These are phyloP conservation scores for Ophiodon elongatus DNA, from an alignment of 2,113 vertebrate species.

Conservation along the genomic window DNA sequence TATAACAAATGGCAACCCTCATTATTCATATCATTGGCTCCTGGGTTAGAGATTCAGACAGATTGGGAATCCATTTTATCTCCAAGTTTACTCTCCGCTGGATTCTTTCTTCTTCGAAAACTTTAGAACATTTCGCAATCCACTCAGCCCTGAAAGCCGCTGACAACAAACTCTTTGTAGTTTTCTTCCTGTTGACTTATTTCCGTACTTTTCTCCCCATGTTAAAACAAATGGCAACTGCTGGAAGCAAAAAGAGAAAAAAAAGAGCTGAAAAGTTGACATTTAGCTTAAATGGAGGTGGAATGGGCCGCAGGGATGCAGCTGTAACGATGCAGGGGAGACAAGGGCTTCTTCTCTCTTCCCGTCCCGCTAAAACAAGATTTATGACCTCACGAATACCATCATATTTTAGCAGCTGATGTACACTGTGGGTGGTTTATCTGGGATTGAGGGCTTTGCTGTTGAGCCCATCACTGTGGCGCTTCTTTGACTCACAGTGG, in stretches of 20 bases:
- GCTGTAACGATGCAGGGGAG: slow-evolving; percentile 82
- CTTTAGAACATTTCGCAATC: slow-evolving; percentile 55
- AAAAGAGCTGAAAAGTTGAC: slow-evolving; percentile 82
- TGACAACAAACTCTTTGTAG: slow-evolving; percentile 71
- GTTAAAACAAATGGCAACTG: slow-evolving; percentile 83
- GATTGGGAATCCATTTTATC: slow-evolving; percentile 76
- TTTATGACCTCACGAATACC: slow-evolving; percentile 83
- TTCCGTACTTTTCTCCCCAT: slow-evolving; percentile 69
- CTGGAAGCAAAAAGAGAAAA: slow-evolving; percentile 54
- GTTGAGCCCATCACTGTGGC: slow-evolving; percentile 80
- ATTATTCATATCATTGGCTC: slow-evolving; percentile 72
- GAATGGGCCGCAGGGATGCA: slow-evolving; percentile 82
- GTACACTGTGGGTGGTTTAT: slow-evolving; percentile 83
- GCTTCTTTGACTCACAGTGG: slow-evolving; percentile 74
- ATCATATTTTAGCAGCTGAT: slow-evolving; percentile 86
- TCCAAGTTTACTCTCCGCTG: slow-evolving; percentile 46
- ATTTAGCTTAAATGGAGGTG: slow-evolving; percentile 87
- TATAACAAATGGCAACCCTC: slow-evolving; percentile 62
- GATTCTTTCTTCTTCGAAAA: slow-evolving; percentile 56
- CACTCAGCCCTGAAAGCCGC: slow-evolving; percentile 67
- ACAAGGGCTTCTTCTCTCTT: slow-evolving; percentile 76
- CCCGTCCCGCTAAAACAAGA: slow-evolving; percentile 81
- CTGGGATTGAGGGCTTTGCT: slow-evolving; percentile 83
- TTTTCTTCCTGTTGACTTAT: slow-evolving; percentile 81
- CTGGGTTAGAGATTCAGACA: slow-evolving; percentile 64